These are phyloP conservation scores for Macrosoma leucophasiata DNA, from an alignment of 2,888 invertebrate species.

Conservation along the genomic window DNA sequence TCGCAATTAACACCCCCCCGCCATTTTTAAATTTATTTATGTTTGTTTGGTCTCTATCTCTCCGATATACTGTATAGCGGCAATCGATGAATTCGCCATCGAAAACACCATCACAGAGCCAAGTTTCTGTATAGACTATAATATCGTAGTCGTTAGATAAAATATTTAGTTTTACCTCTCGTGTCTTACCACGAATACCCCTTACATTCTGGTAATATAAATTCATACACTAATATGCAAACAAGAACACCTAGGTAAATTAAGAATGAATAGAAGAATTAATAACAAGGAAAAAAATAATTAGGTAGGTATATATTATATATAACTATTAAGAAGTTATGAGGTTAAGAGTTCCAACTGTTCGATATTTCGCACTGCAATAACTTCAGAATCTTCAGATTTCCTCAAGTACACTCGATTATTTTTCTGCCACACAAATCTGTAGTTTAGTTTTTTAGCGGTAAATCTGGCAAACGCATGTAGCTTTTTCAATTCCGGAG, in stretches of 20 bases:
- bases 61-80: slow-evolving; percentile 6
- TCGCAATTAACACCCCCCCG: background rate
- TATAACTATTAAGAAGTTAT: background rate
- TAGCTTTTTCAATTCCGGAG: slow-evolving; percentile 9
- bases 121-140: slow-evolving; percentile 19
- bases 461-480: slow-evolving; percentile 7
- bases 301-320: slow-evolving; percentile 3
- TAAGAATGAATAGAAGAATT: no score
- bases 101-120: slow-evolving; percentile 15
- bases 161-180: slow-evolving; percentile 11
- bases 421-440: slow-evolving; percentile 10
- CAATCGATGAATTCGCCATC: slow-evolving; percentile 11
- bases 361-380: slow-evolving; percentile 4
- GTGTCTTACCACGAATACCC: slow-evolving; percentile 17
- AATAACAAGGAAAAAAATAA: background rate
- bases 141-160: slow-evolving; percentile 13
- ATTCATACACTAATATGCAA: no score
- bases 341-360: slow-evolving; percentile 3
- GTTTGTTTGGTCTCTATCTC: slow-evolving; percentile 7
- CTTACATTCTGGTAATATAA: slow-evolving; percentile 22
- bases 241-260: no score
- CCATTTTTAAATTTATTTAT: slow-evolving; percentile 1
- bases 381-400: slow-evolving; percentile 5
- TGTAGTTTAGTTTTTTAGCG: slow-evolving; percentile 11
- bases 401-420: slow-evolving; percentile 7